phyloP scores from a whole-genome alignment of 2,113 vertebrate species.

The Chinchilla lanigera region DNA sequence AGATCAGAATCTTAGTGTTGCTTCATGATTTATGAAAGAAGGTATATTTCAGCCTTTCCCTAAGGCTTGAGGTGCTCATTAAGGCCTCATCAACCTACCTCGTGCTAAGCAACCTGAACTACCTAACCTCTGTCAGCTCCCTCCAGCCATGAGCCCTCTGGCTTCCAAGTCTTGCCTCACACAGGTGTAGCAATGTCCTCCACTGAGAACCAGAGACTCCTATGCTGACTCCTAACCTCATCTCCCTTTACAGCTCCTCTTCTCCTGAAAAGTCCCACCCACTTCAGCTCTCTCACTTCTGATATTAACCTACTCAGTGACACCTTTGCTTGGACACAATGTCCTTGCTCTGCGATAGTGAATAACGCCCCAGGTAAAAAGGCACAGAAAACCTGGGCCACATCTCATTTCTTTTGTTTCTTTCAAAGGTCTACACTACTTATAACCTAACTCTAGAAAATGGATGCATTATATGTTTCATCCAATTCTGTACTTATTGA shows the following conservation, averaged over 20 bases:
- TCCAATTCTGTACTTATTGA: constrained; percentile 19
- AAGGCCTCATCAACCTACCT: not conserved
- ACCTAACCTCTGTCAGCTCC: not conserved
- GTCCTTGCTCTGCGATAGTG: not conserved
- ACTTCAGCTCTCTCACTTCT: not conserved
- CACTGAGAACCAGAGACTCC: not conserved
- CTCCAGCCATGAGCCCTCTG: not conserved
- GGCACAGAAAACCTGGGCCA: not conserved
- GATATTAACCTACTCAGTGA: not conserved
- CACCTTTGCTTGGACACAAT: not conserved
- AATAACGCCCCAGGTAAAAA: not conserved
- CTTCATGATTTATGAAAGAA: not conserved
- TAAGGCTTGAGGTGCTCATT: not conserved
- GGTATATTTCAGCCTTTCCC: not conserved
- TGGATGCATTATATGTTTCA: not conserved
- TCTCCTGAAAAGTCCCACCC: not conserved
- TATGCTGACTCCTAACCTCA: not conserved
- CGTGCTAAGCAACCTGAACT: not conserved
- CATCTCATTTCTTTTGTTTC: not conserved
- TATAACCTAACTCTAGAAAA: not conserved
- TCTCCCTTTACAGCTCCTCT: not conserved
- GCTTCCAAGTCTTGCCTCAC: not conserved
- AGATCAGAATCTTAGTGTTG: not conserved
- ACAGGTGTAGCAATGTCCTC: not conserved
- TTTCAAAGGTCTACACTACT: not conserved